Conservation (phyloP, 2,888 invertebrate species). For the Abscondita cerata region DNA sequence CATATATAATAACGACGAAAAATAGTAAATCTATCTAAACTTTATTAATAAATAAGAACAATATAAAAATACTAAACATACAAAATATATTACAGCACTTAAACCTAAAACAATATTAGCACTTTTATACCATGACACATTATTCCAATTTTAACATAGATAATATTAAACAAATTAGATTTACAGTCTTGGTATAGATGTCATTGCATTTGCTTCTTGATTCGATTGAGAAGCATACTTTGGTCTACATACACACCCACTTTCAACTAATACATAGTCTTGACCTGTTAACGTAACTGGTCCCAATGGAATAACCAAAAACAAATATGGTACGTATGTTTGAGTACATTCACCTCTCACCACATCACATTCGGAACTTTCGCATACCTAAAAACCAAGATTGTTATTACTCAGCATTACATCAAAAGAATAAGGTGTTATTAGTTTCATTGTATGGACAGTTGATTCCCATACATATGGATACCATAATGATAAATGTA, state of each 20-base stretch:
- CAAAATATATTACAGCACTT: slow-evolving; percentile 30
- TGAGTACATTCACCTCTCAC: slow-evolving; percentile 90
- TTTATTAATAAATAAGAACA: slow-evolving; percentile 30
- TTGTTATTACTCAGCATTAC: too few relatives aligned
- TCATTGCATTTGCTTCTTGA: slow-evolving; percentile 54
- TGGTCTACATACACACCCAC: slow-evolving; percentile 88
- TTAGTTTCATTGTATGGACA: too few relatives aligned
- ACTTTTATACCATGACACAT: slow-evolving; percentile 32
- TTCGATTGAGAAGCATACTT: slow-evolving; percentile 54
- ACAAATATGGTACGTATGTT: slow-evolving; percentile 90
- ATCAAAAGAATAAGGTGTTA: too few relatives aligned
- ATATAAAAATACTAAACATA: slow-evolving; percentile 22
- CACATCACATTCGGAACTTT: slow-evolving; percentile 81
- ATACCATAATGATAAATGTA: too few relatives aligned
- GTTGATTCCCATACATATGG: too few relatives aligned
- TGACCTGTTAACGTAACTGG: slow-evolving; percentile 91
- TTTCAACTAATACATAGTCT: slow-evolving; percentile 94
- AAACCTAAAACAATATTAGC: slow-evolving; percentile 29
- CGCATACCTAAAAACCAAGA: slow-evolving; percentile 68
- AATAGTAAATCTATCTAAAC: background rate
- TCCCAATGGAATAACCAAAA: slow-evolving; percentile 88
- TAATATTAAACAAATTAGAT: slow-evolving; percentile 18
- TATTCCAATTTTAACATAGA: slow-evolving; percentile 13
- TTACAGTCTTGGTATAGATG: slow-evolving; percentile 56
- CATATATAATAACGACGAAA: too few relatives aligned